Percentiles rank a stretch among this genome's conserved stretches.
Evolutionary conservation across 2,888 invertebrate species (phyloP).

Genomic region (Epistrophella euchroma): DNA sequence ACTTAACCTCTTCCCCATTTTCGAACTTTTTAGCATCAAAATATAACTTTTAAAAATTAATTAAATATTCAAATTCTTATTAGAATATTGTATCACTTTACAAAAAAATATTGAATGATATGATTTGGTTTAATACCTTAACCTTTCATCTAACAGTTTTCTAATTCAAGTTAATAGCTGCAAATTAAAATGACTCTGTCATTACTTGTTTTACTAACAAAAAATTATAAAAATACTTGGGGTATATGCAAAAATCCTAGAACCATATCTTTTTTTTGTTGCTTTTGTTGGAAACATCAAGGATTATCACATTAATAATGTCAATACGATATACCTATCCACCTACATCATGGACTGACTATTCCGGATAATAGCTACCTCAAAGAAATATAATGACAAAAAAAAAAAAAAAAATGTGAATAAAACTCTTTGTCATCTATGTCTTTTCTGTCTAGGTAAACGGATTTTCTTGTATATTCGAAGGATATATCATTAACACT

Average conservation of each 20-base stretch:
- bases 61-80: too few species aligned
- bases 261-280: neutral
- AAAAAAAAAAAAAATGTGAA: neutral
- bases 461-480: conserved; percentile 71
- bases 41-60: too few species aligned
- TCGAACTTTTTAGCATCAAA: too few species aligned
- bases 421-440: conserved; percentile 19
- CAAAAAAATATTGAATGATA: too few species aligned
- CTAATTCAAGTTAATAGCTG: too few species aligned
- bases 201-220: too few species aligned
- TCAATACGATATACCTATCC: neutral
- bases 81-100: too few species aligned
- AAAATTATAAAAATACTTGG: neutral
- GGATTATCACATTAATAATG: conserved; percentile 5
- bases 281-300: conserved; percentile 9
- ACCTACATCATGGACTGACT: neutral
- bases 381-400: conserved; percentile 24
- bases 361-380: conserved; percentile 4
- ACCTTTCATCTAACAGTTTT: too few species aligned
- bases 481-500: conserved; percentile 73
- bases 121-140: too few species aligned
- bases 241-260: neutral
- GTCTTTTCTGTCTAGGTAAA: conserved; percentile 51
- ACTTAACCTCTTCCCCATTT: too few species aligned
- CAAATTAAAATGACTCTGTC: too few species aligned